Evolutionary conservation across 2,888 invertebrate species (phyloP).

Genomic region (Itoplectis maculator): DNA sequence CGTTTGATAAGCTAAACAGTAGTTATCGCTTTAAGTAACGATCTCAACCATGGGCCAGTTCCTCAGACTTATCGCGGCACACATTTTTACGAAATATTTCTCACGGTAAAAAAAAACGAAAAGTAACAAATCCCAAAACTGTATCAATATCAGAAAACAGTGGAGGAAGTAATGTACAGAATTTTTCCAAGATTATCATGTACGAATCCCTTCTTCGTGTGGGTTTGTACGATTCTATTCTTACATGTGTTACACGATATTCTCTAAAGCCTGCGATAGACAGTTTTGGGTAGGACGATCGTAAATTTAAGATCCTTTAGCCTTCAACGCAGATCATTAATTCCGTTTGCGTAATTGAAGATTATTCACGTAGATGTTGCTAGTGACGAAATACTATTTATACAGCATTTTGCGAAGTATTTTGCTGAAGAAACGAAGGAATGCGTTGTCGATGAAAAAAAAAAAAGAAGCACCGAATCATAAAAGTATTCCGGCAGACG

Average conservation of each 20-base stretch:
- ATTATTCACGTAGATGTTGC: constrained; percentile 51
- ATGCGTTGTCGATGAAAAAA: background rate
- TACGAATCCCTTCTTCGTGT: constrained; percentile 18
- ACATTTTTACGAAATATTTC: constrained; percentile 55
- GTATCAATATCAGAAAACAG: constrained; percentile 48
- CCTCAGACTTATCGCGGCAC: constrained; percentile 48
- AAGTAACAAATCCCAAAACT: constrained; percentile 35
- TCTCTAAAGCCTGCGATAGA: constrained; percentile 5
- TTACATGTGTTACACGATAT: constrained; percentile 30
- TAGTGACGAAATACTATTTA: constrained; percentile 45
- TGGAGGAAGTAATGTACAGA: constrained; percentile 57
- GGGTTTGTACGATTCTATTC: constrained; percentile 46
- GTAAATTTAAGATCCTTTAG: constrained; percentile 40
- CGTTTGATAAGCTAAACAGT: constrained; percentile 14
- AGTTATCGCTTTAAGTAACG: constrained; percentile 52
- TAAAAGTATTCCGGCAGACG: background rate
- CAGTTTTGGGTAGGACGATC: constrained; percentile 25
- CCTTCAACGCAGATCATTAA: constrained; percentile 35
- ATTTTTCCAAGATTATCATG: constrained; percentile 44
- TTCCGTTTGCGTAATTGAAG: constrained; percentile 36
- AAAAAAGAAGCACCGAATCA: background rate
- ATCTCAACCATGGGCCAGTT: constrained; percentile 57
- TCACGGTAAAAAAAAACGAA: constrained; percentile 34
- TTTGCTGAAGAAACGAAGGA: constrained; percentile 2
- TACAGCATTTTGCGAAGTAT: constrained; percentile 16